Evolutionary conservation across 2,113 vertebrate species (phyloP).

Genomic region (Leptobrachium leishanense): DNA sequence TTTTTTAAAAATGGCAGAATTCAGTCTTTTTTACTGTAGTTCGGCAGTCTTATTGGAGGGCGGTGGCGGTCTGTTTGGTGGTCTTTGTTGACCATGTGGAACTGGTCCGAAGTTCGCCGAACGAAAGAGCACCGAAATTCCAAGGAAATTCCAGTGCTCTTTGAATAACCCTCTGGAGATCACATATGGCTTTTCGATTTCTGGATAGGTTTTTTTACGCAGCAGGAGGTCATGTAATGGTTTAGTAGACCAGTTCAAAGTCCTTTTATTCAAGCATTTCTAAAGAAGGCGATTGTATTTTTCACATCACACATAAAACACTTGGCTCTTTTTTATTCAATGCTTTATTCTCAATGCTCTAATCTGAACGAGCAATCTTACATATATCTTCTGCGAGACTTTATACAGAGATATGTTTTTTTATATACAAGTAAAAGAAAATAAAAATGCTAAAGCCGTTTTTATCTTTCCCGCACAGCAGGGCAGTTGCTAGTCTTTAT

Average conservation of each 20-base stretch:
- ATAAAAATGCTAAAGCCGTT: constrained; percentile 21
- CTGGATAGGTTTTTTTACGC: too few relatives aligned
- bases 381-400: constrained; percentile 26
- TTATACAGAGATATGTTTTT: constrained; percentile 35
- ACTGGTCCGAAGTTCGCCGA: too few relatives aligned
- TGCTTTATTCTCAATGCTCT: not conserved
- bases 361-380: constrained; percentile 36
- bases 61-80: too few relatives aligned
- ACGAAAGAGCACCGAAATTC: too few relatives aligned
- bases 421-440: not conserved
- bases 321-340: constrained; percentile 10
- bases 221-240: not conserved
- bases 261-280: constrained; percentile 7
- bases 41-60: too few relatives aligned
- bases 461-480: constrained; percentile 29
- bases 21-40: too few relatives aligned
- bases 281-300: constrained; percentile 11
- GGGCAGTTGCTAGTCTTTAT: constrained; percentile 17
- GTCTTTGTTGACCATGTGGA: too few relatives aligned
- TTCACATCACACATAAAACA: constrained; percentile 21
- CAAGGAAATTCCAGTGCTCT: too few relatives aligned
- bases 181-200: too few relatives aligned
- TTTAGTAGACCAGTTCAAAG: not conserved
- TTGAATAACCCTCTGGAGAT: too few relatives aligned
- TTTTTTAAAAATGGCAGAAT: too few relatives aligned